Conservation (phyloP, 2,113 vertebrate species). For the Spea bombifrons region DNA sequence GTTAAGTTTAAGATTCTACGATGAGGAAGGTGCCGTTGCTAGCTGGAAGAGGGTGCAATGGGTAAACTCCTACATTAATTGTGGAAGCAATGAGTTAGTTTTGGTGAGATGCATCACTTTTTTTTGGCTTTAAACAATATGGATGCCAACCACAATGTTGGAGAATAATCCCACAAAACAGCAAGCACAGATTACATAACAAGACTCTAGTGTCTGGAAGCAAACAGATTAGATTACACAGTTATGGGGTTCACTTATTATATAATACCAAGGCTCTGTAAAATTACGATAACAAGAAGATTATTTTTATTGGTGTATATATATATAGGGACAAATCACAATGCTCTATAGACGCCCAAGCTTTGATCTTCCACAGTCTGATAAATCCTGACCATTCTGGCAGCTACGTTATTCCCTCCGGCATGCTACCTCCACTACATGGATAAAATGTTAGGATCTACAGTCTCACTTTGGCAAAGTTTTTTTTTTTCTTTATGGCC, state of each 20-base stretch:
- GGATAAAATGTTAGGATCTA: neutral
- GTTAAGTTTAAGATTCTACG: slow-evolving; percentile 11
- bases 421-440: too few relatives aligned
- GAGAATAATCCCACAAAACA: neutral
- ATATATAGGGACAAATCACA: too few relatives aligned
- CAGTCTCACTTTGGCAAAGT: neutral
- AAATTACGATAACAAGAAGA: too few relatives aligned
- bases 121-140: slow-evolving; percentile 20
- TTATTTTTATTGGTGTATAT: too few relatives aligned
- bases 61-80: neutral
- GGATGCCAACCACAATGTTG: neutral
- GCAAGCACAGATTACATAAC: too few relatives aligned
- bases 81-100: neutral
- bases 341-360: too few relatives aligned
- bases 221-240: neutral
- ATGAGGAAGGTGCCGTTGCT: slow-evolving; percentile 19
- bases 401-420: too few relatives aligned
- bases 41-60: slow-evolving; percentile 4
- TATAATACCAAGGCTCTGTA: too few relatives aligned
- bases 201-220: neutral
- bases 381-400: too few relatives aligned
- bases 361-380: too few relatives aligned
- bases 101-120: neutral
- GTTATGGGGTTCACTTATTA: neutral
- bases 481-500: neutral